Evolutionary conservation across 2,797 vertebrate species (phyloP).

Genomic region (Sebastes melanostomus): DNA sequence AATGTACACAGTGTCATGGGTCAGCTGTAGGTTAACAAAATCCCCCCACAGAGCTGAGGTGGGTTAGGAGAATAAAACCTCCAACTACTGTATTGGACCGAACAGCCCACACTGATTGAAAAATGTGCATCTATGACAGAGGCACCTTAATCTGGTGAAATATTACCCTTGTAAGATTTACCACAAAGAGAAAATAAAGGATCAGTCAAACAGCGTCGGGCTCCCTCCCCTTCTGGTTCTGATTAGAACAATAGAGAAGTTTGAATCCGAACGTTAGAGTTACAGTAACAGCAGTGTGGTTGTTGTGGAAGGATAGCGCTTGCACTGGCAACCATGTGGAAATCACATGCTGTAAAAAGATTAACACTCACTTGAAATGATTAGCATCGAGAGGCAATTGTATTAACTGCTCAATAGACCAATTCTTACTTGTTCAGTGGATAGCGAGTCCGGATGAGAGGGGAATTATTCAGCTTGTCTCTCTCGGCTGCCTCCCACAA

Average conservation of each 20-base stretch:
- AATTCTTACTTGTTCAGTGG: slow-evolving; percentile 60
- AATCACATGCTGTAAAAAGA: slow-evolving; percentile 74
- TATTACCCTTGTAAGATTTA: slow-evolving; percentile 52
- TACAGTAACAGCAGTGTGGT: slow-evolving; percentile 26
- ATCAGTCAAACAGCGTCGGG: slow-evolving; percentile 46
- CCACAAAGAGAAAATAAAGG: slow-evolving; percentile 59
- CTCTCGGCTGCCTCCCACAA: slow-evolving; percentile 31
- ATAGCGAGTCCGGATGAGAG: slow-evolving; percentile 28
- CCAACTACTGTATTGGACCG: slow-evolving; percentile 55
- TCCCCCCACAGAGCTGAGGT: slow-evolving; percentile 46
- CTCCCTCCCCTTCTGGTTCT: slow-evolving; percentile 48
- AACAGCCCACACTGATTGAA: slow-evolving; percentile 43
- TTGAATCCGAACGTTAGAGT: slow-evolving; percentile 19
- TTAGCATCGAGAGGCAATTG: slow-evolving; percentile 64
- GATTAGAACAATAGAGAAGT: slow-evolving; percentile 53
- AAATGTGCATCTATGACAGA: slow-evolving; percentile 50
- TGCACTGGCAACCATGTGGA: slow-evolving; percentile 64
- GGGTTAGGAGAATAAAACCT: slow-evolving; percentile 47
- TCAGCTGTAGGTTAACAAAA: slow-evolving; percentile 70
- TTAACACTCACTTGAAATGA: slow-evolving; percentile 69
- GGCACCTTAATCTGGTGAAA: slow-evolving; percentile 56
- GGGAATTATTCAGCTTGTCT: slow-evolving; percentile 31
- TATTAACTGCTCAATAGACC: slow-evolving; percentile 74
- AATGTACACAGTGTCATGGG: slow-evolving; percentile 71
- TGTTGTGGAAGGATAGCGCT: slow-evolving; percentile 36